These are phyloP conservation scores for Gastrophryne carolinensis DNA, from an alignment of 2,797 vertebrate genomes.

Conservation along the genomic window DNA sequence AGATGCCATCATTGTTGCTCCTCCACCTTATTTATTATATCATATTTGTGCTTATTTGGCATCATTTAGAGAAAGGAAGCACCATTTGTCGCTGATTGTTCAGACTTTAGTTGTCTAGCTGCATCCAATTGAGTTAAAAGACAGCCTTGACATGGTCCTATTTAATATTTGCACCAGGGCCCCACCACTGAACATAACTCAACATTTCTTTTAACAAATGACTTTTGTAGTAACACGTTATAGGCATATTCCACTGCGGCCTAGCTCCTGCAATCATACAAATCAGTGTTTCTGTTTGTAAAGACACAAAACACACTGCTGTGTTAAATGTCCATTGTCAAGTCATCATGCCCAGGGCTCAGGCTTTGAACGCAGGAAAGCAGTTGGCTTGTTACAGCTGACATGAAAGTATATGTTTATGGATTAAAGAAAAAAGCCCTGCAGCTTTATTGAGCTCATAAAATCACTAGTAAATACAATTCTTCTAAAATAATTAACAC, in stretches of 20 bases:
- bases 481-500: constrained; percentile 29
- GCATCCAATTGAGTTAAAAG: too few species aligned
- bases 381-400: constrained; percentile 7
- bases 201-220: neutral
- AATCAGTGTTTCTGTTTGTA: neutral
- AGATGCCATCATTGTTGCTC: too few species aligned
- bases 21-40: too few species aligned
- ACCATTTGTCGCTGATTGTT: too few species aligned
- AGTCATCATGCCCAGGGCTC: constrained; percentile 18
- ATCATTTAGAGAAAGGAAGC: too few species aligned
- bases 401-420: constrained; percentile 20
- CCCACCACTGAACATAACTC: too few species aligned
- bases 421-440: neutral
- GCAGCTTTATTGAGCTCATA: constrained; percentile 19
- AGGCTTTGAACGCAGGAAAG: constrained; percentile 5
- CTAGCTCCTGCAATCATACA: neutral
- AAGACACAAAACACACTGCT: constrained; percentile 8
- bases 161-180: too few species aligned
- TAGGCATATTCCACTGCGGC: neutral
- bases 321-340: constrained; percentile 33
- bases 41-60: too few species aligned
- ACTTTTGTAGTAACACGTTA: neutral
- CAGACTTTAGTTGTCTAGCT: too few species aligned
- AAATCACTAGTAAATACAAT: constrained; percentile 26
- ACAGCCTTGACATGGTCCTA: too few species aligned